Percentiles rank a stretch among this genome's conserved stretches.
Conservation (phyloP, 2,888 invertebrate species). For the Macrostomum cliftonense region DNA sequence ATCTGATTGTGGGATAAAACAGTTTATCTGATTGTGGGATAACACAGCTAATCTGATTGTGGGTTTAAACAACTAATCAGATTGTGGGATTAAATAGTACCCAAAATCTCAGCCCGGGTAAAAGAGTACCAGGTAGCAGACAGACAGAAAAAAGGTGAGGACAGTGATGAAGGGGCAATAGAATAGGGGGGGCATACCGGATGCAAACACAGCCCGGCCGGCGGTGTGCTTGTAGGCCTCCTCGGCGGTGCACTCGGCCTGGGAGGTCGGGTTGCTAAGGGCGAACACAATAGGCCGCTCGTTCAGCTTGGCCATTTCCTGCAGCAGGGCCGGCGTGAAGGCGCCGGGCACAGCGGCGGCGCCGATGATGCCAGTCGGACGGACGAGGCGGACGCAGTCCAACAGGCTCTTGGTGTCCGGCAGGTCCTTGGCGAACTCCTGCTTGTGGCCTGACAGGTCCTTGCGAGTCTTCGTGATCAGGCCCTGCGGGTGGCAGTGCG, state of each 20-base stretch:
- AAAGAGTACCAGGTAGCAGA: too few species aligned
- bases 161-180: too few species aligned
- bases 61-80: too few species aligned
- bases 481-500: too few species aligned
- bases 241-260: slow-evolving; percentile 99
- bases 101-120: too few species aligned
- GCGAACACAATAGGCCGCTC: slow-evolving; percentile 82
- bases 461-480: too few species aligned
- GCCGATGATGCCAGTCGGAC: slow-evolving; percentile 75
- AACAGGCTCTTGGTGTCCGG: slow-evolving; percentile 55
- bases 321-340: slow-evolving; percentile 69
- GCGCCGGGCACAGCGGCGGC: slow-evolving; percentile 81
- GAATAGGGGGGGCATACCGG: slow-evolving; percentile 11
- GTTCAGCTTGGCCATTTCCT: slow-evolving; percentile 64
- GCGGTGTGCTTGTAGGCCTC: slow-evolving; percentile 70
- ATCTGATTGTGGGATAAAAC: too few species aligned
- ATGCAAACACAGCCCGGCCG: slow-evolving; percentile 25
- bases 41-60: too few species aligned
- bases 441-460: slow-evolving; percentile 40
- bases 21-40: too few species aligned
- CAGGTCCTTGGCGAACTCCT: slow-evolving; percentile 54
- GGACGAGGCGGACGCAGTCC: slow-evolving; percentile 59
- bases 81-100: too few species aligned
- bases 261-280: slow-evolving; percentile 87
- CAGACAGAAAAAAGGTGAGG: too few species aligned